Evolutionary conservation across 1,140 invertebrate species (phyloP).

Genomic region (Cyphomyrmex costatus): DNA sequence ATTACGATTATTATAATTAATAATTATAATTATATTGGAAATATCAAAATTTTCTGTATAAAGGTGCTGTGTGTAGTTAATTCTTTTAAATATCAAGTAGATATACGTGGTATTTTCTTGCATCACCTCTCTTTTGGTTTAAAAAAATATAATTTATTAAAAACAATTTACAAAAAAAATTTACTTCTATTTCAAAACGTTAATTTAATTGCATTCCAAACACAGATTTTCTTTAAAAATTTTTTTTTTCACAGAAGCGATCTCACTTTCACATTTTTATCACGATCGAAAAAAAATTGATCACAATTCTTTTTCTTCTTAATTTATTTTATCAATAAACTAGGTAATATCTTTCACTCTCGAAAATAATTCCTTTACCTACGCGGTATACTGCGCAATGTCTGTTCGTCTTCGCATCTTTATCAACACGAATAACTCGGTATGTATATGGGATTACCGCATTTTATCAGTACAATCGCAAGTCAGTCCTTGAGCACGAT

Average conservation of each 20-base stretch:
- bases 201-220: neutral
- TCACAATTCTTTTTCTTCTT: neutral
- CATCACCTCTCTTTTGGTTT: neutral
- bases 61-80: neutral
- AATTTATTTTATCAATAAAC: neutral
- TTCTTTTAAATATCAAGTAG: neutral
- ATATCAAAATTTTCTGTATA: neutral
- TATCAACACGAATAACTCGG: neutral
- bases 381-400: neutral
- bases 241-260: neutral
- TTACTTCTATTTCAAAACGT: neutral
- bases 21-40: neutral
- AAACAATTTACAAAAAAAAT: neutral
- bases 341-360: neutral
- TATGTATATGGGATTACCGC: neutral
- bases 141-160: neutral
- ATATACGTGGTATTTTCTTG: too few relatives aligned
- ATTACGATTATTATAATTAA: neutral
- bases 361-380: neutral
- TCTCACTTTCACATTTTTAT: neutral
- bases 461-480: conserved; percentile 32
- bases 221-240: neutral
- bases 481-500: conserved; percentile 49
- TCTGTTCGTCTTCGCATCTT: neutral
- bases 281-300: neutral